Conservation (phyloP, 2,888 invertebrate species). For the Amphipoea oculea region DNA sequence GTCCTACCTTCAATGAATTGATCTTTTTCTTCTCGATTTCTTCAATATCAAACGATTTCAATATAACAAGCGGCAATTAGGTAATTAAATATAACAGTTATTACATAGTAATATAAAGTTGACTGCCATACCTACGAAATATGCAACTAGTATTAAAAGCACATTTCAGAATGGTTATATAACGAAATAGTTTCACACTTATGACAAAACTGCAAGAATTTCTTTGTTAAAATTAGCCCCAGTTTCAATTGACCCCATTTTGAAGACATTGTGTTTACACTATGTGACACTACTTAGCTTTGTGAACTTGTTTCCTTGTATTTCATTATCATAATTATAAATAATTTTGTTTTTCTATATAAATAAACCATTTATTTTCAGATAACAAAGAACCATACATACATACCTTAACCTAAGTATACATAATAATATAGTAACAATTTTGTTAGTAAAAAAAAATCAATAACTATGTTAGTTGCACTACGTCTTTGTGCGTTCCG, state of each 20-base stretch:
- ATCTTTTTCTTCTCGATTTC: neutral
- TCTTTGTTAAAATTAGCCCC: conserved; percentile 46
- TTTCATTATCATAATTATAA: conserved; percentile 23
- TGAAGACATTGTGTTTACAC: conserved; percentile 26
- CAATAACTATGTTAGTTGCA: too few relatives aligned
- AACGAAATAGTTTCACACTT: conserved; percentile 49
- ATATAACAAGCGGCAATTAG: neutral
- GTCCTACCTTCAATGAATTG: too few relatives aligned
- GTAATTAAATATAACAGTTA: conserved; percentile 14
- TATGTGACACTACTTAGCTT: conserved; percentile 38
- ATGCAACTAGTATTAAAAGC: conserved; percentile 14
- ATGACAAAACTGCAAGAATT: conserved; percentile 45
- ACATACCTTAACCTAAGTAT: too few relatives aligned
- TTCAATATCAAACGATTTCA: neutral
- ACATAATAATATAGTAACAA: too few relatives aligned
- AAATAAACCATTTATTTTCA: too few relatives aligned
- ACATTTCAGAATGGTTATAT: conserved; percentile 43
- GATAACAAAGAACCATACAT: too few relatives aligned
- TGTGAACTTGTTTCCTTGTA: conserved; percentile 36
- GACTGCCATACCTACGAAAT: neutral
- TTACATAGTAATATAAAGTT: neutral
- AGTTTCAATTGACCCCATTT: conserved; percentile 54
- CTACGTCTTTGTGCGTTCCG: too few relatives aligned
- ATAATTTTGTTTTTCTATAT: neutral
- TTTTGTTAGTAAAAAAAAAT: too few relatives aligned